Evolutionary conservation across 1,140 invertebrate genomes (phyloP).

Genomic region (Bombyx mandarina): DNA sequence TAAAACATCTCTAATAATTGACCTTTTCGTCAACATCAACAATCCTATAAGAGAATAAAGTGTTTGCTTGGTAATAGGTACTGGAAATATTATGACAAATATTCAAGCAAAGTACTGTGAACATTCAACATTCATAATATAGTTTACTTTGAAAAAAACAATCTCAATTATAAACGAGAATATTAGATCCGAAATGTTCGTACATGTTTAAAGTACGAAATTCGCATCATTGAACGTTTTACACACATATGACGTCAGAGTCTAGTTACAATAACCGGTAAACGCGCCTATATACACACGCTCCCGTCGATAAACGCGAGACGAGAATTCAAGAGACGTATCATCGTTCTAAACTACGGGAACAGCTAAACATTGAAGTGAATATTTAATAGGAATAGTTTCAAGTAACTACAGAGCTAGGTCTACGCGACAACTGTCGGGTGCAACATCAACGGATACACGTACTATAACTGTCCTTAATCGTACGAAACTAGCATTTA

Average conservation of each 20-base stretch:
- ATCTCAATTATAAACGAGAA: no score
- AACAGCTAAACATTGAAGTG: constrained; percentile 57
- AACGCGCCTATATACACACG: constrained; percentile 30
- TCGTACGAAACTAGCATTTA: constrained; percentile 23
- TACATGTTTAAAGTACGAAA: no score
- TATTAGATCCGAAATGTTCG: no score
- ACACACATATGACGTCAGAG: constrained; percentile 25
- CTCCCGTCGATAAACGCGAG: constrained; percentile 32
- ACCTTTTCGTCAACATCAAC: constrained; percentile 66
- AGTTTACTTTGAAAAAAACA: no score
- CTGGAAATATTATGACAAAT: no score
- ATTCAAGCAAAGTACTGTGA: no score
- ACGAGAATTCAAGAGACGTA: constrained; percentile 20
- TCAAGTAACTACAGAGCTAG: constrained; percentile 41
- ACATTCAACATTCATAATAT: no score
- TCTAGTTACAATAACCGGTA: constrained; percentile 29
- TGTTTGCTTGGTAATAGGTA: no score
- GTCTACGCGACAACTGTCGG: constrained; percentile 31
- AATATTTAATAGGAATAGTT: constrained; percentile 28
- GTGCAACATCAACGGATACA: constrained; percentile 43
- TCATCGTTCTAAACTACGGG: constrained; percentile 30
- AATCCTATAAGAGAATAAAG: constrained; percentile 32
- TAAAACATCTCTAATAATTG: constrained; percentile 66
- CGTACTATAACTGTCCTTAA: constrained; percentile 8
- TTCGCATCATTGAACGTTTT: constrained; percentile 27